Conservation (phyloP, 2,797 vertebrate species). For the Otolemur crassicaudatus region DNA sequence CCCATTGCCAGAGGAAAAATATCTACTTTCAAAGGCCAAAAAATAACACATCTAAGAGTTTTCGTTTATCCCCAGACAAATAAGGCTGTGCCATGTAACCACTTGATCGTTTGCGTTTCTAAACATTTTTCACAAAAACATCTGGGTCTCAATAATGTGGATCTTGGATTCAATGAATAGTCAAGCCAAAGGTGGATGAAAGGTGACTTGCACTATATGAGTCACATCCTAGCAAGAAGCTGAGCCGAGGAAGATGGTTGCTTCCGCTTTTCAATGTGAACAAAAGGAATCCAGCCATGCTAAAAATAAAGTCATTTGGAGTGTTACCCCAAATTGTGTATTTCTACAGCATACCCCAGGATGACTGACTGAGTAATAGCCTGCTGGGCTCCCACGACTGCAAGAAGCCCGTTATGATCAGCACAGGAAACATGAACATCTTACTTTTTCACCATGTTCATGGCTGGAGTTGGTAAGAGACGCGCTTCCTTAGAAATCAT, state of each 20-base stretch:
- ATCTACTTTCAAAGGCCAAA: not conserved
- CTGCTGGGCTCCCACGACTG: not conserved
- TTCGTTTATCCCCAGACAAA: not conserved
- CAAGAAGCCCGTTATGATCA: not conserved
- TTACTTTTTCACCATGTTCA: constrained; percentile 47
- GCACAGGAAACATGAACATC: not conserved
- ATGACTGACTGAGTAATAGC: constrained; percentile 59
- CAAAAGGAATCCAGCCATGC: constrained; percentile 20
- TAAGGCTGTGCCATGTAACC: not conserved
- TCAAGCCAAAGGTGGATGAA: not conserved
- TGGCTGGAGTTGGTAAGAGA: not conserved
- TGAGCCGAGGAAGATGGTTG: not conserved
- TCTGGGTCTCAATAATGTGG: not conserved
- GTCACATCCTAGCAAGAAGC: constrained; percentile 40
- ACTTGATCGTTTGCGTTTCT: not conserved
- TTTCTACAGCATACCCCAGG: constrained; percentile 57
- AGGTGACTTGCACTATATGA: not conserved
- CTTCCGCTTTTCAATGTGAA: constrained; percentile 47
- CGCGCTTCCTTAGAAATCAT: constrained; percentile 17
- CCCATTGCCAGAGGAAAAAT: not conserved
- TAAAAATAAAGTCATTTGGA: constrained; percentile 65
- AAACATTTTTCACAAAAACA: constrained; percentile 46
- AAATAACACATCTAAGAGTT: not conserved
- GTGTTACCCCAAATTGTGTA: constrained; percentile 59
- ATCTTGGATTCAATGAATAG: not conserved